Base-by-base conservation (phyloP, 2,113 vertebrate genomes). In the Hippocampus guttulatus region DNA sequence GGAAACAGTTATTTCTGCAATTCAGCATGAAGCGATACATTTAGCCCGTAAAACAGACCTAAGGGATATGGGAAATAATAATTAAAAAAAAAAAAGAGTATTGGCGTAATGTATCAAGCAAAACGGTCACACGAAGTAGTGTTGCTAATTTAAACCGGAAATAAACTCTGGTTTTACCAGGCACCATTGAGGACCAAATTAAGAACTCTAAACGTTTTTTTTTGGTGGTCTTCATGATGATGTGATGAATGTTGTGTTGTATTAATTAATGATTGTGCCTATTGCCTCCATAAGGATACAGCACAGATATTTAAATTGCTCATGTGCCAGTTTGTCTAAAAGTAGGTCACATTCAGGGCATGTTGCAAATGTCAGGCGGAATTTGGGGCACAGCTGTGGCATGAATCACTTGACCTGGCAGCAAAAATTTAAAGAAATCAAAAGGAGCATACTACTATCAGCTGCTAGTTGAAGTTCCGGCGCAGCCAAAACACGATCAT, bases 181-280 rank as follows among this genome's bases (percentile, higher is more conserved):
- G 43, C 57, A 60, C 57, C 40, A 77, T 0, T 75, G 68, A 82
- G 86, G 40, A 79, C 20, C 69, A 71, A 81, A 83, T 83, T 87
- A 85, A 75, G 80, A 72, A 25, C 15, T 61, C 2, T 3, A 61
- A 61, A 21, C 15, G 20, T 27, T 18, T 6, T 33, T 33, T 61
- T 81, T 18, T 18, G 1, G 74, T 64, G 68, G 55, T 49, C 2
- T 69, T 73, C 71, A 75, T 77, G 70, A 54, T 52, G 23, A 72
- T 25, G 10, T 51, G 63, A 27, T 54, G 21, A 54, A 45, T 80
- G 68, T 68, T 79, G 81, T 75, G 68, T 85, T 51, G 20, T 8
- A 7, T 68, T 57, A 25, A 43, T 69, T 45, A 73, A 45, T 18
- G 23, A 30, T 11, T 57, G 68, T 76, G 9, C 78, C 21, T 49